Base-by-base conservation (phyloP, 2,113 vertebrate genomes). In the Scomber scombrus region DNA sequence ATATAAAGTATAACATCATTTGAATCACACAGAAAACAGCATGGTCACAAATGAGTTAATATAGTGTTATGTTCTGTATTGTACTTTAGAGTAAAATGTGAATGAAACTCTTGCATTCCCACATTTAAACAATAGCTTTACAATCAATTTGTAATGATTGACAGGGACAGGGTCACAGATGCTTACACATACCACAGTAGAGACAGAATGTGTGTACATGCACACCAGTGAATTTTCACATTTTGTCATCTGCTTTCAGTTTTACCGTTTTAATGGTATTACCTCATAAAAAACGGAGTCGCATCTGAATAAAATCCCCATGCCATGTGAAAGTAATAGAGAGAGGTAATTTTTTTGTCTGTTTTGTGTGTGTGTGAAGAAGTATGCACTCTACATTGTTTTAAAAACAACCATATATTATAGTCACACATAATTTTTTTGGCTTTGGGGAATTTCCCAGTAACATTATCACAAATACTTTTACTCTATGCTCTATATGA, bases 1-100 rank as follows among this genome's bases (percentile, higher is more conserved):
- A 66, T 57, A 78, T 23, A 55, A 49, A 68, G 47, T 63, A 78
- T 4, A 50, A 4, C 13, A 40, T 49, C 29, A 79, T 54, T 60
- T 45, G 15, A 77, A 31, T 62, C 40, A 45, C 15, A 31, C 7
- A 43, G 15, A 10, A 58, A 71, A 67, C 14, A 40, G 69, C 9
- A 14, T 15, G 47, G 51, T 65, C 47, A 49, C 43, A 78, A 8
- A 12, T 6, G 6, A 18, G 43, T 46, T 3, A 31, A 47, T 34
- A 12, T 2, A 5, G 19, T 40, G 23, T 31, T 64, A 34, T 50
- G 11, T 43, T 40, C 3, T 40, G 34, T 40, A 40, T 7, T 40
- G 34, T 40, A 9, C 8, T 40, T 40, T 40, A 40, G 34, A 40
- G 34, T 40, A 40, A 40, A 6, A 61, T 61, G 13, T 51, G 14